Evolutionary conservation across 2,797 vertebrate species (phyloP).

Genomic region (Melanotaenia boesemani): DNA sequence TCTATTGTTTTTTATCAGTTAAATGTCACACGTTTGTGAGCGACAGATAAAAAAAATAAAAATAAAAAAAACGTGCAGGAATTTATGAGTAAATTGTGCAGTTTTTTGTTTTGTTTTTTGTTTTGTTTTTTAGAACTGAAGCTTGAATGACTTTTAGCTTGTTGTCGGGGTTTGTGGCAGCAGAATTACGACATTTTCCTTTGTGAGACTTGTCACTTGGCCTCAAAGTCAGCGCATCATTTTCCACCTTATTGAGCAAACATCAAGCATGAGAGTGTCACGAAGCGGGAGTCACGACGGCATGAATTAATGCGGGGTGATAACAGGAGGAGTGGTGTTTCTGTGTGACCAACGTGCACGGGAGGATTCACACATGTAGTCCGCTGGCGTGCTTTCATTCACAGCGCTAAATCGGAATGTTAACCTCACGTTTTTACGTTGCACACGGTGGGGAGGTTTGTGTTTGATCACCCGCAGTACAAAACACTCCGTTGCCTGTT

Average conservation of each 20-base stretch:
- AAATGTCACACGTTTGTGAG: constrained; percentile 32
- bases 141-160: constrained; percentile 34
- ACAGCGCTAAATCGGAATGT: constrained; percentile 61
- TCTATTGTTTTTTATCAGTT: constrained; percentile 41
- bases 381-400: constrained; percentile 64
- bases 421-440: constrained; percentile 69
- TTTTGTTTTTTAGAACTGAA: constrained; percentile 15
- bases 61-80: constrained; percentile 30
- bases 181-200: background rate
- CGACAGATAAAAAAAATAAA: background rate
- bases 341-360: constrained; percentile 41
- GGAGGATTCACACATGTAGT: constrained; percentile 54
- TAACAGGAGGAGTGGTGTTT: constrained; percentile 52
- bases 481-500: constrained; percentile 53
- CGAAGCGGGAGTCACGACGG: constrained; percentile 76
- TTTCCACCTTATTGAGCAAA: constrained; percentile 39
- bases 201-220: constrained; percentile 22
- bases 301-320: constrained; percentile 51
- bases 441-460: constrained; percentile 50
- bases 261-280: constrained; percentile 51
- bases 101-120: too few species aligned
- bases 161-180: constrained; percentile 32
- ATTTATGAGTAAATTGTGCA: constrained; percentile 23
- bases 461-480: constrained; percentile 62
- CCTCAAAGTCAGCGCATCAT: constrained; percentile 24